Conservation (phyloP, 2,797 vertebrate species). For the Pitangus sulphuratus region DNA sequence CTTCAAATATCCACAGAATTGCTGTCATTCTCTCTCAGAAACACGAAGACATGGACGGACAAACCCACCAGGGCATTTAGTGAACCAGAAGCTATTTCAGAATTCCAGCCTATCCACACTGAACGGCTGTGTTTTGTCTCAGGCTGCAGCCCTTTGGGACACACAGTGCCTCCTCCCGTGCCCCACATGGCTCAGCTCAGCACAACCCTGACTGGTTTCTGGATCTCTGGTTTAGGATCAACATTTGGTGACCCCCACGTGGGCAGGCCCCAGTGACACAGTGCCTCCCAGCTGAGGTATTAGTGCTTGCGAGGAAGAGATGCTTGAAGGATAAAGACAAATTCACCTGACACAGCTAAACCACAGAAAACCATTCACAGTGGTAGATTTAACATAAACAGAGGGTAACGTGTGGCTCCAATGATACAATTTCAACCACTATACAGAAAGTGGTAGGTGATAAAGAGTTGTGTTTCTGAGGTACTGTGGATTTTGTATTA, state of each 20-base stretch:
- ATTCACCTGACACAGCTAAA: neutral
- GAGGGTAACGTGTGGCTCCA: neutral
- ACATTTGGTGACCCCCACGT: fast-evolving
- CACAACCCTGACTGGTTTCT: neutral
- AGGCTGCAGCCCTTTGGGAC: neutral
- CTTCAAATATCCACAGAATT: neutral
- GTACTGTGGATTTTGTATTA: neutral
- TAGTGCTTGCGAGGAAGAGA: neutral
- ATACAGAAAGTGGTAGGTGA: neutral
- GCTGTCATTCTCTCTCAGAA: neutral
- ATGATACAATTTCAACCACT: fast-evolving
- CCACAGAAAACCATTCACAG: neutral
- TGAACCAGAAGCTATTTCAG: neutral
- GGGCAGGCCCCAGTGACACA: neutral
- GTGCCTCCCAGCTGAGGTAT: neutral
- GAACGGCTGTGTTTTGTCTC: fast-evolving
- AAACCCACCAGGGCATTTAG: neutral
- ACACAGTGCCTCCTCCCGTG: neutral
- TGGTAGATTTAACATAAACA: neutral
- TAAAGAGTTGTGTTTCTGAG: neutral
- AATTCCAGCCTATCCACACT: fast-evolving
- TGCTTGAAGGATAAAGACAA: neutral
- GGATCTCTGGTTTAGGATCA: neutral
- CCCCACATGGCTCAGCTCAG: fast-evolving
- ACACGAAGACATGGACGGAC: neutral